Evolutionary conservation across 2,797 vertebrate genomes (phyloP), one percentile per base, ranked within the genome.

Genomic region (Champsocephalus gunnari): DNA sequence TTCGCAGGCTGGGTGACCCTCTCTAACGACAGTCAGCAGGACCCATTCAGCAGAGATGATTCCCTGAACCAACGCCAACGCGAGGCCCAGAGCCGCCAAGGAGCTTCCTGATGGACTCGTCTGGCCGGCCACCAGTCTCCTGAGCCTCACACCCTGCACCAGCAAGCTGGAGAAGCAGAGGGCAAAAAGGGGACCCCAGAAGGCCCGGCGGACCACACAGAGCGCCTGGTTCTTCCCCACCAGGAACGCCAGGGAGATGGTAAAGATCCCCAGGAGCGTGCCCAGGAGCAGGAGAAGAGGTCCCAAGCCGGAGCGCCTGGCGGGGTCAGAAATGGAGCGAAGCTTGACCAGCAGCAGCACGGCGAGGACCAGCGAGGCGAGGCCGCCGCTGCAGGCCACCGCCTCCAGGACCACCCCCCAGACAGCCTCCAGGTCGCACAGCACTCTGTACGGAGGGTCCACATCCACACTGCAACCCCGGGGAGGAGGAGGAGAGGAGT

Each of bases 391-490:
- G 41, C 97, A 97, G 0, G 98, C 97, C 55, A 97, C 94, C 0
- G 97, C 97, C 92, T 99, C 98, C 92, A 99, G 86, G 1, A 99
- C 97, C 41, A 99, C 96, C 0, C 98, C 98, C 98, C 98, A 99
- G 11, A 96, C 94, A 1, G 97, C 95, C 90, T 99, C 97, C 95
- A 99, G 96, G 93, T 99, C 97, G 1, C 98, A 99, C 82, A 99
- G 96, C 80, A 96, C 94, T 28, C 96, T 85, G 51, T 97, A 99
- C 43, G 96, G 94, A 12, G 95, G 96, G 41, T 96, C 95, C 11
- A 99, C 95, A 21, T 96, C 93, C 80, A 95, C 89, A 4, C 97
- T 95, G 3, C 98, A 99, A 12, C 98, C 98, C 60, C 95, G 94
- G 0, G 98, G 96, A 0, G 96, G 96, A 38, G 95, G 96, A 45